Conservation (phyloP, 2,888 invertebrate genomes). For the Latheticus oryzae region DNA sequence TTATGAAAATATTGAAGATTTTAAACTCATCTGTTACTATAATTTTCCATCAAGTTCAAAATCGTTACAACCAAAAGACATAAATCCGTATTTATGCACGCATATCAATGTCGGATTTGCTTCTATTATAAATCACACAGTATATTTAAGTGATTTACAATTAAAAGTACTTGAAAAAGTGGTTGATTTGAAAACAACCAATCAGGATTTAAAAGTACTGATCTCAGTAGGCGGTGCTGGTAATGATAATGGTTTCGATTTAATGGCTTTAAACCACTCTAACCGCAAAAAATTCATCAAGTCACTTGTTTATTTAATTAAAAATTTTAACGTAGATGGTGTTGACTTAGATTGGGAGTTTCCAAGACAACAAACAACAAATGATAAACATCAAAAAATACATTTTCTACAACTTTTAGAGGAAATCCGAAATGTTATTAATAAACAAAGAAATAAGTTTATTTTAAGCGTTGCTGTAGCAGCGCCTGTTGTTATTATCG, state of each 20-base stretch:
- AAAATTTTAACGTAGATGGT: constrained; percentile 73
- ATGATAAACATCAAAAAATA: constrained; percentile 71
- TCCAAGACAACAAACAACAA: constrained; percentile 69
- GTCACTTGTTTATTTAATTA: constrained; percentile 68
- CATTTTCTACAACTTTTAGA: constrained; percentile 80
- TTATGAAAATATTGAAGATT: constrained; percentile 21
- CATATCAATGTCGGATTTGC: constrained; percentile 87
- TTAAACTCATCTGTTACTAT: constrained; percentile 77
- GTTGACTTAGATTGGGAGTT: constrained; percentile 91
- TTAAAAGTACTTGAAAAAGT: constrained; percentile 50
- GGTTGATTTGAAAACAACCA: constrained; percentile 68
- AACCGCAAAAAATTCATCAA: constrained; percentile 74
- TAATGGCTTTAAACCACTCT: constrained; percentile 78
- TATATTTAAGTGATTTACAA: constrained; percentile 68
- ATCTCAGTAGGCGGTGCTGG: constrained; percentile 79
- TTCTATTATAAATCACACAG: constrained; percentile 70
- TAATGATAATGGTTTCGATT: constrained; percentile 73
- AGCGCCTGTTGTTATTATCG: constrained; percentile 80
- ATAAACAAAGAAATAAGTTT: constrained; percentile 69
- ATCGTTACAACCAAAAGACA: constrained; percentile 58
- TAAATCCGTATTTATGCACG: constrained; percentile 82
- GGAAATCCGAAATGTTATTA: constrained; percentile 78
- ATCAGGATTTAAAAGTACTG: constrained; percentile 79
- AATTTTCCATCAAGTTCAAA: constrained; percentile 65
- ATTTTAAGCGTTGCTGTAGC: constrained; percentile 83